These are phyloP conservation scores for Columbina picui DNA, from an alignment of 2,113 vertebrate species.

Conservation along the genomic window DNA sequence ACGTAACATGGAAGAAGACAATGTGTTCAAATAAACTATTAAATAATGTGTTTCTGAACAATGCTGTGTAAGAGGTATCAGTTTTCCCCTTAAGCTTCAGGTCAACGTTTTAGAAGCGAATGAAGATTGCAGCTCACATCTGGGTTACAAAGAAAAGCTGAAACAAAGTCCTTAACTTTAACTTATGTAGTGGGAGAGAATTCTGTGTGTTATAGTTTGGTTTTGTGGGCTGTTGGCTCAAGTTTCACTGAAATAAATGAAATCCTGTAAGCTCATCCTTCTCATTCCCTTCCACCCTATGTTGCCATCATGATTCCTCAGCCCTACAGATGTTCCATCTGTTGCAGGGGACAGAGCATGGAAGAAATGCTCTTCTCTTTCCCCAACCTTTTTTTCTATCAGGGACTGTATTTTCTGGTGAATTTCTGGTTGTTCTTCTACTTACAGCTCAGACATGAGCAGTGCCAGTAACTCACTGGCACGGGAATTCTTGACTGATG, in stretches of 20 bases:
- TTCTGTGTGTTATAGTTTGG: not conserved
- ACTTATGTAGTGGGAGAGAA: not conserved
- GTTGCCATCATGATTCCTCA: not conserved
- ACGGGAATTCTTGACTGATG: constrained; percentile 95
- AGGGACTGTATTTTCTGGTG: not conserved
- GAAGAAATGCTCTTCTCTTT: not conserved
- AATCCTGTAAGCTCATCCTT: not conserved
- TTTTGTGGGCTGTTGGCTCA: not conserved
- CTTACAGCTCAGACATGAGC: constrained; percentile 93
- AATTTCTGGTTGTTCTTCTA: not conserved
- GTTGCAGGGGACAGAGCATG: not conserved
- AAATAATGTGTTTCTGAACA: not conserved
- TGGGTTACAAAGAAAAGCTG: not conserved
- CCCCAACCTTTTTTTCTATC: not conserved
- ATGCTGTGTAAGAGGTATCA: not conserved
- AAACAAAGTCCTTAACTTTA: not conserved
- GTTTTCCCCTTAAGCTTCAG: not conserved
- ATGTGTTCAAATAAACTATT: not conserved
- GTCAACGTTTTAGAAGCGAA: not conserved
- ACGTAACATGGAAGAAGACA: not conserved
- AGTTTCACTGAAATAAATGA: not conserved
- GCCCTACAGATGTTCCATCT: not conserved
- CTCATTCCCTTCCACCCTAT: not conserved
- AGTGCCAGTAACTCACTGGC: constrained; percentile 94
- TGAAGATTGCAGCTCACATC: not conserved